These are phyloP conservation scores for Drosophila tristis DNA, from an alignment of 1,140 invertebrate genomes.

Conservation along the genomic window DNA sequence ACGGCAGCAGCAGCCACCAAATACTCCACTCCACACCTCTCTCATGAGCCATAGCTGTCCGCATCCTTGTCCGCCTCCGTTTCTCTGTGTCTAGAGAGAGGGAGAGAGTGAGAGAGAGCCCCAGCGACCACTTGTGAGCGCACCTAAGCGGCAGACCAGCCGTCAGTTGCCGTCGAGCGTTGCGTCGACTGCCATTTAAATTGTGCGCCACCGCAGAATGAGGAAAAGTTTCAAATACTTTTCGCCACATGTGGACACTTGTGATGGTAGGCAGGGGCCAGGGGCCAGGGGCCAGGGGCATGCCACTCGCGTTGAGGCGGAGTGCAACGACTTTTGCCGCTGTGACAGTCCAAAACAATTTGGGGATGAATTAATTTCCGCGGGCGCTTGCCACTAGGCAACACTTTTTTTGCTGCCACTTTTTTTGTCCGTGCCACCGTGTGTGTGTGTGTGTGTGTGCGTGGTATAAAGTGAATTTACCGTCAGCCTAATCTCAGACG, in stretches of 20 bases:
- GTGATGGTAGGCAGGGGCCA: constrained; percentile 8
- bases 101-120: constrained; percentile 13
- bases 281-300: not conserved
- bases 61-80: not conserved
- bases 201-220: constrained; percentile 60
- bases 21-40: constrained; percentile 3
- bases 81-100: constrained; percentile 25
- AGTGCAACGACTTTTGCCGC: constrained; percentile 71
- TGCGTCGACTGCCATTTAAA: constrained; percentile 69
- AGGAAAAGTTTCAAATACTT: constrained; percentile 59
- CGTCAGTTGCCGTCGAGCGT: constrained; percentile 41
- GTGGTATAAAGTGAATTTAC: constrained; percentile 54
- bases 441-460: constrained; percentile 15
- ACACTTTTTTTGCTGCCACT: constrained; percentile 28
- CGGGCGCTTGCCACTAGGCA: constrained; percentile 26
- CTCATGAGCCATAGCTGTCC: not conserved
- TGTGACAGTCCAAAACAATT: constrained; percentile 58
- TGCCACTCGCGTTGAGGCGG: constrained; percentile 40
- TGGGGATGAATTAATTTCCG: constrained; percentile 58
- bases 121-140: constrained; percentile 68
- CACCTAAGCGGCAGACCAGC: constrained; percentile 75
- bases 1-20: constrained; percentile 21
- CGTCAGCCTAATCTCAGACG: constrained; percentile 58
- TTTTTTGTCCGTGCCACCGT: constrained; percentile 18
- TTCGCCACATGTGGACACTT: constrained; percentile 74